phyloP scores from a whole-genome alignment of 1,140 invertebrate genomes.

The Trinorchestia longiramus region DNA sequence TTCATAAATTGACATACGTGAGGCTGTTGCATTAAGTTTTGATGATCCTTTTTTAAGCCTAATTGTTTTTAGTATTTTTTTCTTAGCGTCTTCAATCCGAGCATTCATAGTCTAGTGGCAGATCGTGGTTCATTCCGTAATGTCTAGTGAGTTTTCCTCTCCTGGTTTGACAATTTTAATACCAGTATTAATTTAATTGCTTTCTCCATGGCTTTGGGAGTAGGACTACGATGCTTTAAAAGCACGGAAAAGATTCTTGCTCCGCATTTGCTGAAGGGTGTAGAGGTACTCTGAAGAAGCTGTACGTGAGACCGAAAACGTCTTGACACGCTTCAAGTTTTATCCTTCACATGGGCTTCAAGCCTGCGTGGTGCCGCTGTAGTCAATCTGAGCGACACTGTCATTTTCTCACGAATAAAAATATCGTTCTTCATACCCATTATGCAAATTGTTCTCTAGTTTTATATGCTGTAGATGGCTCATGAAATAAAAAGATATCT shows the following conservation, averaged over 20 bases:
- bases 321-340: background rate
- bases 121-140: background rate
- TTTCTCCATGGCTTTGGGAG: background rate
- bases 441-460: background rate
- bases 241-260: background rate
- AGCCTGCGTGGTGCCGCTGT: background rate
- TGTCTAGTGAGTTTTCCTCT: background rate
- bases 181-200: background rate
- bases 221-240: background rate
- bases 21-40: background rate
- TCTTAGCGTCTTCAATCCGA: background rate
- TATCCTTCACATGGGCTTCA: background rate
- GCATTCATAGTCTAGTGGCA: background rate
- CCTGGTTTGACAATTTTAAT: background rate
- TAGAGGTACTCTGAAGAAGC: background rate
- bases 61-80: background rate
- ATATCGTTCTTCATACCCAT: background rate
- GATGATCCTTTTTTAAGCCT: background rate
- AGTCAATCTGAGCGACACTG: background rate
- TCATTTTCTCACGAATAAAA: background rate
- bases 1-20: background rate
- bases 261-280: background rate
- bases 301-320: no score
- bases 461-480: background rate
- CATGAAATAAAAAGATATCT: no score